Evolutionary conservation across 2,797 vertebrate species (phyloP).

Genomic region (Coranthus polyacanthus): DNA sequence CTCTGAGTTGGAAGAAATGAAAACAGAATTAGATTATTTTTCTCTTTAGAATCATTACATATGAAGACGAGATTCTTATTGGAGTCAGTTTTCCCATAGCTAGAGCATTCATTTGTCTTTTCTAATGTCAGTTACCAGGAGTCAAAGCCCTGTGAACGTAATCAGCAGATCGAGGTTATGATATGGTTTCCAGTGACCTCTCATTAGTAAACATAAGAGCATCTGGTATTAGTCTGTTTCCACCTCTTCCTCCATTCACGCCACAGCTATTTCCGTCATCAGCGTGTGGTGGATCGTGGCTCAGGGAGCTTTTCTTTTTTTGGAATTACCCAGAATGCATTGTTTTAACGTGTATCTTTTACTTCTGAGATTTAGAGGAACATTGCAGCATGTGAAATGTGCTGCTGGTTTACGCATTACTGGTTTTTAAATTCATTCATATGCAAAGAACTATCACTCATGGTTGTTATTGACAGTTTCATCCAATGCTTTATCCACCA

Average conservation of each 20-base stretch:
- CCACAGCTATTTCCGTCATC: slow-evolving; percentile 70
- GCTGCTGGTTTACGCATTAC: slow-evolving; percentile 9
- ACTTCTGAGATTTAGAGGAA: slow-evolving; percentile 56
- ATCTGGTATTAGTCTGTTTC: slow-evolving; percentile 57
- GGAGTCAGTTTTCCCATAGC: no score
- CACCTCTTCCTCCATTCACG: slow-evolving; percentile 53
- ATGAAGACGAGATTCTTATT: neutral
- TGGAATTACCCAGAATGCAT: slow-evolving; percentile 39
- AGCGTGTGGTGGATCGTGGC: slow-evolving; percentile 63
- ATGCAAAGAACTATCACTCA: slow-evolving; percentile 54
- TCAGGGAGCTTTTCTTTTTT: slow-evolving; percentile 28
- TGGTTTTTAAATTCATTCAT: slow-evolving; percentile 54
- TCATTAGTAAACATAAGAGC: slow-evolving; percentile 39
- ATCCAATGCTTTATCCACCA: slow-evolving; percentile 31
- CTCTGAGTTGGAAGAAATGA: slow-evolving; percentile 77
- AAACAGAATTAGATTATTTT: neutral
- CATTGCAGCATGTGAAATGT: slow-evolving; percentile 41
- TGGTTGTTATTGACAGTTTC: slow-evolving; percentile 32
- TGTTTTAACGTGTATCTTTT: slow-evolving; percentile 23
- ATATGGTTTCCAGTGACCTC: slow-evolving; percentile 50
- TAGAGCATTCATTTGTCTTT: neutral
- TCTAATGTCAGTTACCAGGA: neutral
- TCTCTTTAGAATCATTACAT: neutral
- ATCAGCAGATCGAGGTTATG: slow-evolving; percentile 21
- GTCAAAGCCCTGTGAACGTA: neutral